Evolutionary conservation across 1,140 invertebrate species (phyloP), one percentile per base, ranked within the genome.

Genomic region (Hylaeus volcanicus): DNA sequence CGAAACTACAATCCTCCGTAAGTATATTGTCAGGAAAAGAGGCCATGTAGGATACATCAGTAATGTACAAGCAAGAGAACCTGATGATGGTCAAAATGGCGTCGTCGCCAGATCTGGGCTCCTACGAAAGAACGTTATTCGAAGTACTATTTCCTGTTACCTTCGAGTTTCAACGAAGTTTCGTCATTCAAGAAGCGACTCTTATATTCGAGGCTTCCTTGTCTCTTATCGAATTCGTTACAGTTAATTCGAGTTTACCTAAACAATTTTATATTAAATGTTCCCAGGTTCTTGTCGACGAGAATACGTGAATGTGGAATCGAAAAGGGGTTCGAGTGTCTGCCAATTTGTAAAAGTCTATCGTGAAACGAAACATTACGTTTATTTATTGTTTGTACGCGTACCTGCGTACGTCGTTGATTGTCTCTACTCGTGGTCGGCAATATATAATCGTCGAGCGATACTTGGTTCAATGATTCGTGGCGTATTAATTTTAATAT

Each of bases 361-460:
- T 78, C 61, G 53, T 37, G 2, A 83, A 76, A 79, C 9, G n/a
- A 79, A 83, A 80, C 5, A 12, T 79, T 51, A 55, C 14, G 2
- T 79, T 73, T 58, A 73, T 86, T 80, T 68, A 76, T 74, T 83
- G 55, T 85, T 83, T 41, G 60, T 39, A 45, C 56, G 51, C 43
- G 76, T n/a, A 64, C 61, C 8, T 53, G 78, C 61, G 63, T 74
- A 53, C 69, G 39, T 81, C 73, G 53, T 83, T 87, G 85, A 86
- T 87, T 87, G 81, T 87, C 84, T 77, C 85, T 86, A 87, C 85
- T 78, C 63, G 4, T 79, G 75, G 64, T 81, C 65, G 39, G 51
- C 74, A 79, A 86, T 82, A 82, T 63, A 56, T 26, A 26, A 75
- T 73, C 56, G 39, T 70, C 39, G 41, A 68, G 45, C n/a, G 45